Evolutionary conservation across 1,140 invertebrate species (phyloP).

Genomic region (Saccostrea glomerata): DNA sequence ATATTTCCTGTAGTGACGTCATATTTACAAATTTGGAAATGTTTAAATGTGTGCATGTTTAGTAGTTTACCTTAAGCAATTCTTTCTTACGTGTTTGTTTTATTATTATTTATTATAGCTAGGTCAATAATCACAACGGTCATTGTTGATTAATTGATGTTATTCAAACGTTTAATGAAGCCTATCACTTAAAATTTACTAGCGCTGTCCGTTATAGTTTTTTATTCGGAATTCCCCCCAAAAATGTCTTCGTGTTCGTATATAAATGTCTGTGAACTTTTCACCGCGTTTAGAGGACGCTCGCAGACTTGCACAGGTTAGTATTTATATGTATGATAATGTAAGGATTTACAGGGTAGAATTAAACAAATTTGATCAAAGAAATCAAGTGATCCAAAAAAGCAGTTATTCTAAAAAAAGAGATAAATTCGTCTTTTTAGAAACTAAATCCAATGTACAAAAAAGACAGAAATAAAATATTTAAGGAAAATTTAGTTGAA

Average conservation of each 20-base stretch:
- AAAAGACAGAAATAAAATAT: too few species aligned
- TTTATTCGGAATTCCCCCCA: slow-evolving; percentile 6
- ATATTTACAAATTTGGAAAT: not conserved
- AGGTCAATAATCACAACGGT: slow-evolving; percentile 5
- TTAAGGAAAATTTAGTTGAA: too few species aligned
- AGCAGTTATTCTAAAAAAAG: too few species aligned
- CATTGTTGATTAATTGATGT: not conserved
- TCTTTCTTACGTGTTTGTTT: not conserved
- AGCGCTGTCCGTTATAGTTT: not conserved
- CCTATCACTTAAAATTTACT: not conserved
- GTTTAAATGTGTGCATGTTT: not conserved
- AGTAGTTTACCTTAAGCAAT: not conserved
- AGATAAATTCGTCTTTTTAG: too few species aligned
- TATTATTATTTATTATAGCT: slow-evolving; percentile 5
- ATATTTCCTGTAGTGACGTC: too few species aligned
- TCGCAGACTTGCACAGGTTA: not conserved
- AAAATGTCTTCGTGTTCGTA: not conserved
- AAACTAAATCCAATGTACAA: too few species aligned
- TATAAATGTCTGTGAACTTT: slow-evolving; percentile 7
- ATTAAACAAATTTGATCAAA: too few species aligned
- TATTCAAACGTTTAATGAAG: not conserved
- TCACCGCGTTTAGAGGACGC: not conserved
- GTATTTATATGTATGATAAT: not conserved
- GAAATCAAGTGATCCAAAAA: too few species aligned
- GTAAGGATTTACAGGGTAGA: too few species aligned